Evolutionary conservation across 2,888 invertebrate species (phyloP).

Genomic region (Eilema depressum): DNA sequence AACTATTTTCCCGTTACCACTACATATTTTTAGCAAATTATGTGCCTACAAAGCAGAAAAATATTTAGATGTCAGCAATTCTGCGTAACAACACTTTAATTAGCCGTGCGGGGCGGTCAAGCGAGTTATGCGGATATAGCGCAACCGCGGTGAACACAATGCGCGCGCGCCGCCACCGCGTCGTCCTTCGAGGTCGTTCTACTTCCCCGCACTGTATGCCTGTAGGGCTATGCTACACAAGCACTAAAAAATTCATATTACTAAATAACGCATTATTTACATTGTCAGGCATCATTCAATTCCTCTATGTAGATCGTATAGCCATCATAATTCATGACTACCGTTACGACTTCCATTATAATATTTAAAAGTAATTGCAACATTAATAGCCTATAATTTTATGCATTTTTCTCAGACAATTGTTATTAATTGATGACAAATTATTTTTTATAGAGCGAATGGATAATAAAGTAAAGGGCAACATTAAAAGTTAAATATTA

Average conservation of each 20-base stretch:
- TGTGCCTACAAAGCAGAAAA: slow-evolving; percentile 40
- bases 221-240: slow-evolving; percentile 14
- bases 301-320: slow-evolving; percentile 5
- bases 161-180: slow-evolving; percentile 43
- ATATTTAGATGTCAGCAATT: slow-evolving; percentile 45
- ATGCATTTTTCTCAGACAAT: background rate
- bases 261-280: slow-evolving; percentile 12
- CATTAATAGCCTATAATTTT: slow-evolving; percentile 1
- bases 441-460: slow-evolving; percentile 39
- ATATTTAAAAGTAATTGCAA: slow-evolving; percentile 14
- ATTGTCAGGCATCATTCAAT: background rate
- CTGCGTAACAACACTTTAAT: slow-evolving; percentile 54
- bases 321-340: slow-evolving; percentile 12
- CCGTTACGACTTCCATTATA: slow-evolving; percentile 12
- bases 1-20: slow-evolving; percentile 3
- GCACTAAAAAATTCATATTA: slow-evolving; percentile 19
- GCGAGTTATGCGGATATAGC: slow-evolving; percentile 81
- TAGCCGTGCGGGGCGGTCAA: slow-evolving; percentile 60
- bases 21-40: slow-evolving; percentile 32
- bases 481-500: background rate
- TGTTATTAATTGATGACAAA: slow-evolving; percentile 33
- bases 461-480: slow-evolving; percentile 30
- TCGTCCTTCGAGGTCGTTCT: slow-evolving; percentile 80
- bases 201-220: slow-evolving; percentile 56
- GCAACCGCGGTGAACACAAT: slow-evolving; percentile 69